Conservation (phyloP, 2,888 invertebrate genomes). For the Myopa tessellatipennis region DNA sequence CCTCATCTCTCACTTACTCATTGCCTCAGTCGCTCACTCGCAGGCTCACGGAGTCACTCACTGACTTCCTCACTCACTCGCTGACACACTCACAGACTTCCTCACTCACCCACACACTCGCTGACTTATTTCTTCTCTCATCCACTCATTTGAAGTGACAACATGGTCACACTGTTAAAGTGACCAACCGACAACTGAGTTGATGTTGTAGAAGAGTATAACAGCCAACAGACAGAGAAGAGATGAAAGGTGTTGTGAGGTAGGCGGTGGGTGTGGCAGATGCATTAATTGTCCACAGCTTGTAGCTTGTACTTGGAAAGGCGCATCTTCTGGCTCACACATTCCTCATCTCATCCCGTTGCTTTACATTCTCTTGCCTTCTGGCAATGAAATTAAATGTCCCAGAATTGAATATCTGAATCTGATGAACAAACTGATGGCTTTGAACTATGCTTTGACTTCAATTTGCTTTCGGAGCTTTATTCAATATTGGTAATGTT, state of each 20-base stretch:
- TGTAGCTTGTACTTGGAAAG: background rate
- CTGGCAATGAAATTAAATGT: background rate
- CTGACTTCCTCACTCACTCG: background rate
- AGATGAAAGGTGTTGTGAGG: background rate
- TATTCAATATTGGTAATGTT: too few species aligned
- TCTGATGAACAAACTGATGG: too few species aligned
- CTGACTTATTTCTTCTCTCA: background rate
- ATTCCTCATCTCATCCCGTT: background rate
- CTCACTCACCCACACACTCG: background rate
- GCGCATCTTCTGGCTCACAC: background rate
- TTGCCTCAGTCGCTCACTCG: background rate
- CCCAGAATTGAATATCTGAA: background rate
- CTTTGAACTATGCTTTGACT: too few species aligned
- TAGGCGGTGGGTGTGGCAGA: background rate
- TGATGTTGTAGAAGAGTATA: background rate
- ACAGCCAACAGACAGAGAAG: background rate
- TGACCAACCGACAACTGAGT: background rate
- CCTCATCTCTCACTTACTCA: background rate
- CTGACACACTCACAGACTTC: background rate
- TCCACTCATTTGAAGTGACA: too few species aligned
- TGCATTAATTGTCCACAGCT: slow-evolving; percentile 12
- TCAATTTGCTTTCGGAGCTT: too few species aligned
- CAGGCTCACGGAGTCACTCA: background rate
- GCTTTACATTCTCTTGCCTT: background rate
- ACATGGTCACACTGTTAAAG: background rate